These are phyloP conservation scores for Megaceryle maxima DNA, from an alignment of 2,113 vertebrate genomes.

Conservation along the genomic window DNA sequence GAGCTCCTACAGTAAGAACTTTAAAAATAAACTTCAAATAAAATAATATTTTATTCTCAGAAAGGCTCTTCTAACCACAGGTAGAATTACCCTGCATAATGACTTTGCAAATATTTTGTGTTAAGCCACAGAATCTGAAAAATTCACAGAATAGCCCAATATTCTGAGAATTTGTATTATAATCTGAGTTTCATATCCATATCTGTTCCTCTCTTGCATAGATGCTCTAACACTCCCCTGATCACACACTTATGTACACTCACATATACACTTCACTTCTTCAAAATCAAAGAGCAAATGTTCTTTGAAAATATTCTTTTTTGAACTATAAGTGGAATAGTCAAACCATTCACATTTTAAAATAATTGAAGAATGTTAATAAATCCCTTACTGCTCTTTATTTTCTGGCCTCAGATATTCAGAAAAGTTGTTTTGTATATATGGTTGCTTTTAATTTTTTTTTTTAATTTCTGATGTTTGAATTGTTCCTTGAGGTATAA, in stretches of 20 bases:
- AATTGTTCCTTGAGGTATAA: background rate
- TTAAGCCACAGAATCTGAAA: background rate
- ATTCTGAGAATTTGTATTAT: background rate
- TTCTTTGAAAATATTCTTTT: background rate
- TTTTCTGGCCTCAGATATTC: background rate
- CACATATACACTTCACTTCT: background rate
- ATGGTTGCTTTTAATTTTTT: rapidly evolving
- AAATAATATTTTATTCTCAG: background rate
- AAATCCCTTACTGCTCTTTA: background rate
- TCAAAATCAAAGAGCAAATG: background rate
- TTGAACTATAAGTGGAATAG: background rate
- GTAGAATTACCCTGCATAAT: background rate
- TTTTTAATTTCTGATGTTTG: background rate
- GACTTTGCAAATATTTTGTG: background rate
- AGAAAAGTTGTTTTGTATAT: background rate
- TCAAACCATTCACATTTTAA: background rate
- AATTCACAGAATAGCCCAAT: background rate
- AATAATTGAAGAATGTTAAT: background rate
- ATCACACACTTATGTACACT: background rate
- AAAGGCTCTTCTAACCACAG: background rate
- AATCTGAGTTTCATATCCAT: background rate
- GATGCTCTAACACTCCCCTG: rapidly evolving
- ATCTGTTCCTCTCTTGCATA: background rate
- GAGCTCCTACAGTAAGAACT: background rate
- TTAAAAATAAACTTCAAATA: background rate